Evolutionary conservation across 2,113 vertebrate genomes (phyloP), one percentile per base, ranked within the genome.

Genomic region (Cochlearius cochlearius): DNA sequence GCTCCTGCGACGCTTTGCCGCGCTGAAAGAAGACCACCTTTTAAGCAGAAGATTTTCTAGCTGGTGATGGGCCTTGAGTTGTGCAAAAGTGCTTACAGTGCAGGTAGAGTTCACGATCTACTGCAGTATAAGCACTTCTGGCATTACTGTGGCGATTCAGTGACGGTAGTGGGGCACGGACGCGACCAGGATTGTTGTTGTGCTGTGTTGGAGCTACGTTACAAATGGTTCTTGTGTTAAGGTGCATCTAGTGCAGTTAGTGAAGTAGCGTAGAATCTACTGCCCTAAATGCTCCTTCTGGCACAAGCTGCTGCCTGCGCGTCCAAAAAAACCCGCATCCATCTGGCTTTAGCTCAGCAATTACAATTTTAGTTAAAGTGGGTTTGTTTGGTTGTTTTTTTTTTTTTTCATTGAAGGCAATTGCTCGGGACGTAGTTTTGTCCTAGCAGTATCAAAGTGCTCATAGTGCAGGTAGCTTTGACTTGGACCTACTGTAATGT

Each of bases 211-310:
- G 27, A 52, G 76, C 66, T 29, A 1, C 5, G 2, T 69, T 39
- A 19, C 59, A 55, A 50, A 64, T 64, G 92, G 96, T 95, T 91
- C 98, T 98, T 99, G 99, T 99, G 99, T 98, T 99, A 99, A 99
- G 99, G 99, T 99, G 99, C 99, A 99, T 99, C 99, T 99, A 99
- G 99, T 99, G 99, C 99, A 99, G 99, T 99, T 98, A 99, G 99
- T 99, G 98, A 99, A 98, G 89, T 99, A 98, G 97, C 96, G 98
- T 98, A 98, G 98, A 98, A 99, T 99, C 99, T 99, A 99, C 99
- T 99, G 99, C 99, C 98, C 99, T 99, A 98, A 99, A 98, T 99
- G 99, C 99, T 98, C 99, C 99, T 99, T 99, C 98, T 99, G 98
- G 98, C 99, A 99, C 98, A 99, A 98, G 98, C 96, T 95, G 96